Base-by-base conservation (phyloP, 1,140 invertebrate genomes). In the Ruditapes philippinarum region DNA sequence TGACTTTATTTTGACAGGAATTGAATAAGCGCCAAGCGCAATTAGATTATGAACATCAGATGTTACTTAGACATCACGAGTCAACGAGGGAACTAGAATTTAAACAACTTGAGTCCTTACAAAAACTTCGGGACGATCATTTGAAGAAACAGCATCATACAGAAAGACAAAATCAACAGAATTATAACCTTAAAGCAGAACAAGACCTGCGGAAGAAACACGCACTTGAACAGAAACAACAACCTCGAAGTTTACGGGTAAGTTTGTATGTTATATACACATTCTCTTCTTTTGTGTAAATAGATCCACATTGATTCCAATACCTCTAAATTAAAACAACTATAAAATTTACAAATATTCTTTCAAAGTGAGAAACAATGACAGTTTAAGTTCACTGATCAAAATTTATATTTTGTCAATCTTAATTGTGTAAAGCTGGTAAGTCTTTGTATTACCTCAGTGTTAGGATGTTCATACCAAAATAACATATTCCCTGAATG, bases 231-330 rank as follows among this genome's bases (percentile, higher is more conserved):
- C 97, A 99, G 57, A 99, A 99, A 95, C 99, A 99, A 95, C 99
- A 99, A 96, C 99, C 99, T 36, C 99, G 99, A 96, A 99, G 99
- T 96, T 97, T 99, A 88, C 99, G 99, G 97, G 98, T 99, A 96
- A 73, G 90, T 40, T 33, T 28, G 42, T 45, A 7, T n/a, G n/a
- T n/a, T n/a, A n/a, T n/a, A n/a, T n/a, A n/a, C n/a, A n/a, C n/a
- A n/a, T n/a, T n/a, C n/a, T n/a, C n/a, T n/a, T n/a, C n/a, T n/a
- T n/a, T n/a, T n/a, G n/a, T n/a, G n/a, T n/a, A n/a, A n/a, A n/a
- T n/a, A n/a, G n/a, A n/a, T n/a, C n/a, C n/a, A n/a, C n/a, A n/a
- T n/a, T n/a, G n/a, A n/a, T n/a, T n/a, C n/a, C n/a, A n/a, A n/a
- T n/a, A n/a, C n/a, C n/a, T n/a, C n/a, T n/a, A n/a, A n/a, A n/a